Conservation (phyloP, 1,140 invertebrate genomes). For the Grapholita molesta region DNA sequence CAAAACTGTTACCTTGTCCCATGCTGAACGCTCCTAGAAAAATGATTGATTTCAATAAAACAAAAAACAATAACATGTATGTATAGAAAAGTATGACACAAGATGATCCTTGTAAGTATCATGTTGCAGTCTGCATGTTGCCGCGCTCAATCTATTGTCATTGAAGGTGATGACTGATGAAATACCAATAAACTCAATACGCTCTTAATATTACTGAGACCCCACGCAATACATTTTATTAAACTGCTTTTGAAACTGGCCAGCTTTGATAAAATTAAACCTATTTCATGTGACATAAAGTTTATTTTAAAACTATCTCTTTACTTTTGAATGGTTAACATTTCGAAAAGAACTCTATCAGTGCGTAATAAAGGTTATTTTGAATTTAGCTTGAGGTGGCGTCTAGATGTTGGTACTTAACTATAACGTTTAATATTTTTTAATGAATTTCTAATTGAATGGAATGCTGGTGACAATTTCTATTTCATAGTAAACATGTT, state of each 20-base stretch:
- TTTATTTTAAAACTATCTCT: no score
- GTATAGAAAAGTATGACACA: not conserved
- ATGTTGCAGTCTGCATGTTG: constrained; percentile 13
- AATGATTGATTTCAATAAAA: no score
- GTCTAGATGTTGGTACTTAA: no score
- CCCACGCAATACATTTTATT: not conserved
- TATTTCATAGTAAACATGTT: not conserved
- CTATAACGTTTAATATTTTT: not conserved
- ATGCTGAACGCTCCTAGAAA: no score
- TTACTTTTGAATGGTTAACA: not conserved
- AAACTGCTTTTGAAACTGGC: not conserved
- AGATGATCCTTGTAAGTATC: constrained; percentile 12
- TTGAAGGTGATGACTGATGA: constrained; percentile 24
- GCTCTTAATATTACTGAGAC: not conserved
- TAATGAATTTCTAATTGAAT: not conserved
- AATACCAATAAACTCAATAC: constrained; percentile 13
- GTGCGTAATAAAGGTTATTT: not conserved
- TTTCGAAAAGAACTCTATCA: not conserved
- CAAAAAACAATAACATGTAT: no score
- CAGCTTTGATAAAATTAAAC: not conserved
- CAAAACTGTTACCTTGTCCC: no score
- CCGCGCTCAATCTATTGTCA: constrained; percentile 17
- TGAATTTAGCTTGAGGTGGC: not conserved
- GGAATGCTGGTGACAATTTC: not conserved
- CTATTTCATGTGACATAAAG: not conserved